Evolutionary conservation across 2,888 invertebrate genomes (phyloP), one percentile per base, ranked within the genome.

Genomic region (Cryptocephalus moraei): DNA sequence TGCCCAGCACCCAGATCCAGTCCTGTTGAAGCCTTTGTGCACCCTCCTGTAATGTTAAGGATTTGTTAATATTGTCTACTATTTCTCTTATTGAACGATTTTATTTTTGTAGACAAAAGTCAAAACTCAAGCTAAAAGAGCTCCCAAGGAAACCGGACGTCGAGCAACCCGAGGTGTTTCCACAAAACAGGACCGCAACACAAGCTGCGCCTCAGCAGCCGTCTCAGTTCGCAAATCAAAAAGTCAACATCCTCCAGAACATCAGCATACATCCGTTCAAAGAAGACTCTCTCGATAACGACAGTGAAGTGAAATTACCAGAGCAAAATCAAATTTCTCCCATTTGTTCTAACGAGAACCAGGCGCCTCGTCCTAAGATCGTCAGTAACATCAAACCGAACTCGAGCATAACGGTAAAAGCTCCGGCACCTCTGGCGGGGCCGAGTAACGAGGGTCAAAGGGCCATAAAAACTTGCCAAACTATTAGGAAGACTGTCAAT

Each of bases 181-280:
- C 51, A 32, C 52, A 52, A 56, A 49, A 52, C 41, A 59, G 46
- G 51, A 34, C 56, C 12, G 56, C 52, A 13, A 51, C 51, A 45
- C 55, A 51, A 22, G 41, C 56, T 32, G 49, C 52, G 11, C 41
- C 49, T 10, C 48, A 47, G 46, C 22, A 45, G 10, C 47, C 47
- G 36, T 33, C 33, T 8, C 47, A 48, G n/a, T 33, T 49, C 34
- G 11, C 51, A 4, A 49, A 48, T 45, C 61, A 66, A 32, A 69
- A 67, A 61, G 58, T 68, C n/a, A 68, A 67, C 49, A 60, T 68
- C 33, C 52, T 68, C 43, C 68, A 69, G 55, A 69, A 68, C 48
- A 62, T 68, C 41, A 62, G 56, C 44, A 46, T 67, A 39, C 64
- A 59, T 39, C 49, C 57, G 10, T 44, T 59, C 32, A 54, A 55